Conservation (phyloP, 2,113 vertebrate species). For the Theropithecus gelada region DNA sequence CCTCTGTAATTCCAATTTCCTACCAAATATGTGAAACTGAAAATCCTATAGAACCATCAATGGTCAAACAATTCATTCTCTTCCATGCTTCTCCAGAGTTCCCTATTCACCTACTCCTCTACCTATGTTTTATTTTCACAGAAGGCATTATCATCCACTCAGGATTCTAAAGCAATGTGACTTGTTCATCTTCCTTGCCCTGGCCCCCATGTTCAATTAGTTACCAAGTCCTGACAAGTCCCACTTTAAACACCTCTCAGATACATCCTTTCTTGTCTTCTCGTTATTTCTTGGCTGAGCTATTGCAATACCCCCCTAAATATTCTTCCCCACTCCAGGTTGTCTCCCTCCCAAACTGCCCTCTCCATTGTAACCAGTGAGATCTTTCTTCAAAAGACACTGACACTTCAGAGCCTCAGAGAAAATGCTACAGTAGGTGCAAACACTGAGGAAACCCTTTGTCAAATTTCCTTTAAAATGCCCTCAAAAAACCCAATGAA, state of each 20-base stretch:
- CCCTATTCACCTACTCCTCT: fast-evolving
- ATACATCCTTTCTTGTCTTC: background rate
- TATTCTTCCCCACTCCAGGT: background rate
- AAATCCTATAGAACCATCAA: background rate
- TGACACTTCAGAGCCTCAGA: background rate
- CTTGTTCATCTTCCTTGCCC: background rate
- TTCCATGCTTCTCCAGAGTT: background rate
- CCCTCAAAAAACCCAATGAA: background rate
- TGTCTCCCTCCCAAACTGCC: background rate
- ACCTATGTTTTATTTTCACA: background rate
- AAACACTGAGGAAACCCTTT: background rate
- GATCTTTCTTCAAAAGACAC: background rate
- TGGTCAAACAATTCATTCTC: background rate
- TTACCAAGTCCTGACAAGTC: background rate
- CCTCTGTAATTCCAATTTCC: background rate
- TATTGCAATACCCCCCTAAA: background rate
- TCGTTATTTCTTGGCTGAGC: background rate
- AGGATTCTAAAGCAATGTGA: background rate
- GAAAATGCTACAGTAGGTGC: background rate
- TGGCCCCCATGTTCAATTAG: background rate
- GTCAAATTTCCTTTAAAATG: conserved; percentile 3
- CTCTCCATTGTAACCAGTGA: background rate
- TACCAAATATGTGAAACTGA: fast-evolving
- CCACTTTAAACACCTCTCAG: background rate
- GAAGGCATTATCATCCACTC: background rate